Evolutionary conservation across 92 coral and sea anemone genomes (phyloP), one percentile per base, ranked within the genome.

Genomic region (Chrysogorgia sp.): DNA sequence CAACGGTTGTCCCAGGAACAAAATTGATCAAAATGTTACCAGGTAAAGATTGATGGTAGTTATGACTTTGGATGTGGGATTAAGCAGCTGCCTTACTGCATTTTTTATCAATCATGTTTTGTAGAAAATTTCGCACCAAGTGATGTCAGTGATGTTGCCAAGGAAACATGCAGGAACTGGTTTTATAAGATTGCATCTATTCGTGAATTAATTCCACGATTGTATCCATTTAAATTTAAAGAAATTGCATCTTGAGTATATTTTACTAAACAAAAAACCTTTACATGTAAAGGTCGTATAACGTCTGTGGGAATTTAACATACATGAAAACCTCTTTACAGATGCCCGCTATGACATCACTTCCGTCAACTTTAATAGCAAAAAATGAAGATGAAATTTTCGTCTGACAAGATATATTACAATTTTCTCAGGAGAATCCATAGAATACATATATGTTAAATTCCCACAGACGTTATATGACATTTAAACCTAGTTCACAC

Each of bases 121-220:
- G 29, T 56, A 94, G 98, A 94, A 61, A 84, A 81, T 63, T 94
- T 94, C 60, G 87, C 98, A 17, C 92, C 91, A 9, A 97, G 89
- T 57, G 97, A 94, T 77, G 98, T 94, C 7, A 96, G 96, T 26
- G 97, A 94, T 50, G 92, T 96, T 24, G 98, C 98, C 34, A 94
- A 94, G 80, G 98, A 94, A 88, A 91, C 98, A 6, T 94, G 98
- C 75, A 85, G 98, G 25, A 94, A 94, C 91, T 94, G 98, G 98
- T 94, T 94, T 83, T 94, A 92, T 91, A 94, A 94, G 91, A 94
- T 94, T 78, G 98, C 98, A 0, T 94, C 98, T 2, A 92, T 94
- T 68, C 84, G 98, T 56, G 98, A 94, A 45, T 86, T 94, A 50
- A 71, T 91, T 63, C 98, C 98, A 35, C 84, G 98, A 82, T 94